phyloP scores from a whole-genome alignment of 2,113 vertebrate genomes.

The Sprattus sprattus region DNA sequence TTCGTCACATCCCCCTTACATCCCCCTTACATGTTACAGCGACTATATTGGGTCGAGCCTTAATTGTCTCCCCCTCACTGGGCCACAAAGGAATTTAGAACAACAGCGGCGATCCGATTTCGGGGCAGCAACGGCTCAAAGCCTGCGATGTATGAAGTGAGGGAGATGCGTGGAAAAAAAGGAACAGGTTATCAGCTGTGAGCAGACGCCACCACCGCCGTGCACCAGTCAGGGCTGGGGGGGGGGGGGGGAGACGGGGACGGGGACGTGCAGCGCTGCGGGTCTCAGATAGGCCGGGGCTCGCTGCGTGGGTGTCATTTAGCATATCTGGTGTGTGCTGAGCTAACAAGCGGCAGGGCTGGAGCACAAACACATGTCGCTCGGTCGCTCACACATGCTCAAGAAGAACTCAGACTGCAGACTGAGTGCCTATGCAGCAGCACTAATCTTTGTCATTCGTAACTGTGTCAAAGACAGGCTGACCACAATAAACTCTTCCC shows the following conservation, averaged over 20 bases:
- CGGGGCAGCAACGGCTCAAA: neutral
- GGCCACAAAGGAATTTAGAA: neutral
- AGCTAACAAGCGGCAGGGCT: neutral
- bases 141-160: conserved; percentile 6
- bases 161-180: neutral
- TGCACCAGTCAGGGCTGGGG: neutral
- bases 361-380: conserved; percentile 7
- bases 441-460: neutral
- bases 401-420: neutral
- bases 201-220: neutral
- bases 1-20: neutral
- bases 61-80: conserved; percentile 10
- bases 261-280: neutral
- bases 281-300: conserved; percentile 1
- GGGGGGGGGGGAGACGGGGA: neutral
- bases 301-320: neutral
- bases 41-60: neutral
- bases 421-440: neutral
- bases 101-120: neutral
- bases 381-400: neutral
- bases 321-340: conserved; percentile 6
- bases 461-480: neutral
- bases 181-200: conserved; percentile 9
- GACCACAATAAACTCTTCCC: neutral
- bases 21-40: neutral